phyloP scores from a whole-genome alignment of 2,113 vertebrate genomes.

The Leptobrachium ailaonicum region DNA sequence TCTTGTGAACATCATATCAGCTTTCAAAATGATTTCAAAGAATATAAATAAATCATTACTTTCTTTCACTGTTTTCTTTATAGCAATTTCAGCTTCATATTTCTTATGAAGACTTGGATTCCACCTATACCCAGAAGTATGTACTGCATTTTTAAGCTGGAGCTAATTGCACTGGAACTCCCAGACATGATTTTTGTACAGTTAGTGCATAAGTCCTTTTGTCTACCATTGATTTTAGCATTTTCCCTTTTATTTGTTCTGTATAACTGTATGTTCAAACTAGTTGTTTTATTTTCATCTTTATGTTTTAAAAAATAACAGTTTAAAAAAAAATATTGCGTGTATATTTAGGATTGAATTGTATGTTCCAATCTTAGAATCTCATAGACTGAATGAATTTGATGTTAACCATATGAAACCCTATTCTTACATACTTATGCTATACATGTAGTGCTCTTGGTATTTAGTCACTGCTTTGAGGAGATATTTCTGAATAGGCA shows the following conservation, averaged over 20 bases:
- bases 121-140: slow-evolving; percentile 23
- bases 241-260: slow-evolving; percentile 7
- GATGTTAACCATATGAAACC: too few species aligned
- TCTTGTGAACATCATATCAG: slow-evolving; percentile 39
- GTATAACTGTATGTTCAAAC: background rate
- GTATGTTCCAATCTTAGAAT: too few species aligned
- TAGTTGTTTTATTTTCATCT: background rate
- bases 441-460: too few species aligned
- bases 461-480: too few species aligned
- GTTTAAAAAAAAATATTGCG: too few species aligned
- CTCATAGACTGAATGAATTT: too few species aligned
- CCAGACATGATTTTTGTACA: slow-evolving; percentile 15
- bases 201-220: slow-evolving; percentile 7
- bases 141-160: slow-evolving; percentile 17
- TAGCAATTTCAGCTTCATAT: slow-evolving; percentile 25
- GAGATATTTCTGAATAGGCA: too few species aligned
- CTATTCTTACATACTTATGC: too few species aligned
- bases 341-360: too few species aligned
- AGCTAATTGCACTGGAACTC: slow-evolving; percentile 30
- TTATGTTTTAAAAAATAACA: too few species aligned
- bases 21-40: slow-evolving; percentile 39
- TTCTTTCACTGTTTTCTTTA: slow-evolving; percentile 28
- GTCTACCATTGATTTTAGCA: slow-evolving; percentile 14
- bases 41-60: slow-evolving; percentile 47
- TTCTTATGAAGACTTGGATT: slow-evolving; percentile 4